A percentile compares a stretch with the other conserved stretches of the same genome.
phyloP scores from a whole-genome alignment of 2,888 invertebrate genomes.

The Ennomos quercinarius region DNA sequence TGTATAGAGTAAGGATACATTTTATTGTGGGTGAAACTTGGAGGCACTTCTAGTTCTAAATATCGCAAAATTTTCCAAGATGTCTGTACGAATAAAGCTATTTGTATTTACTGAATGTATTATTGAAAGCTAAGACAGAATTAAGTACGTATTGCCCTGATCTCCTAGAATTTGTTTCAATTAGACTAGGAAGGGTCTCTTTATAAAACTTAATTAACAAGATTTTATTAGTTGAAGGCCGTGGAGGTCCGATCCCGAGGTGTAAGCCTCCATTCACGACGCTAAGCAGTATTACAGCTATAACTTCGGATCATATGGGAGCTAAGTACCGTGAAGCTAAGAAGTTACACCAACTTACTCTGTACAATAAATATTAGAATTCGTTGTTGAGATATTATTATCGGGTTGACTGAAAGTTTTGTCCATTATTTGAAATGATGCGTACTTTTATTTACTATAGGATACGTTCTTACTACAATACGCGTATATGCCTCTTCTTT shows the following conservation, averaged over 20 bases:
- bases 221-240: constrained; percentile 5
- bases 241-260: constrained; percentile 9
- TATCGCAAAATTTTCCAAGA: too few species aligned
- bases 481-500: too few species aligned
- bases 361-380: constrained; percentile 2
- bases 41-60: too few species aligned
- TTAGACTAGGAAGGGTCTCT: constrained; percentile 1
- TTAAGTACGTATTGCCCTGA: background rate
- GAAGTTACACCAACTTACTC: constrained; percentile 10
- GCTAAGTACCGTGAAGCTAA: constrained; percentile 16
- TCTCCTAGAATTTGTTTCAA: background rate
- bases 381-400: constrained; percentile 4
- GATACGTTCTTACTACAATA: too few species aligned
- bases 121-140: background rate
- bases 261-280: constrained; percentile 3
- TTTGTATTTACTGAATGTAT: too few species aligned
- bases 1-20: too few species aligned
- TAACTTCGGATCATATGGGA: constrained; percentile 25
- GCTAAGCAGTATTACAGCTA: constrained; percentile 23
- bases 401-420: background rate
- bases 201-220: constrained; percentile 4
- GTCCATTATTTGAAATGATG: too few species aligned
- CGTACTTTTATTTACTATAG: too few species aligned
- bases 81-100: too few species aligned
- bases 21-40: too few species aligned